Percentiles rank a stretch among this genome's conserved stretches.
These are phyloP conservation scores for Porphyrio hochstetteri DNA, from an alignment of 2,113 vertebrate species.

Conservation along the genomic window DNA sequence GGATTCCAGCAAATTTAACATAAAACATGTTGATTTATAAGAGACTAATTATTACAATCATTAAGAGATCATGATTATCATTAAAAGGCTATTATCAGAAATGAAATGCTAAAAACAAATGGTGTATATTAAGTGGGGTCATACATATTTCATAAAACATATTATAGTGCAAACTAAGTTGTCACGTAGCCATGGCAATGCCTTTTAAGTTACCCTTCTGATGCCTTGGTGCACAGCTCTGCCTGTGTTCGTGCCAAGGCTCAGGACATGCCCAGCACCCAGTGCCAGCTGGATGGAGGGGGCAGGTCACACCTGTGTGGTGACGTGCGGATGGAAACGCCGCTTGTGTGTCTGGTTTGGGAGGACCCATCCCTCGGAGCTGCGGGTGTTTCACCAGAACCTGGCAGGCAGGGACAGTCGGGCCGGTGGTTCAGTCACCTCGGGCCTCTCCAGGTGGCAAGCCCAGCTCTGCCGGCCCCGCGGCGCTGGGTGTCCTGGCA, in stretches of 20 bases:
- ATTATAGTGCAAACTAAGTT: constrained; percentile 54
- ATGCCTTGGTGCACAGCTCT: constrained; percentile 28
- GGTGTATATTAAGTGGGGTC: constrained; percentile 38
- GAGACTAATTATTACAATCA: constrained; percentile 33
- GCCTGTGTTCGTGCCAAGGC: background rate
- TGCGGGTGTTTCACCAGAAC: rapidly evolving
- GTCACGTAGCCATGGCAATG: constrained; percentile 61
- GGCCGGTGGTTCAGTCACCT: too few species aligned
- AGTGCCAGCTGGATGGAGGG: background rate
- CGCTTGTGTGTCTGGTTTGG: too few species aligned
- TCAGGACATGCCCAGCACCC: background rate
- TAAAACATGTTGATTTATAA: constrained; percentile 48
- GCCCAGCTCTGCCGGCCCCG: rapidly evolving
- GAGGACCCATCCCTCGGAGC: background rate
- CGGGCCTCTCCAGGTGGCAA: too few species aligned
- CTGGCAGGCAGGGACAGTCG: background rate
- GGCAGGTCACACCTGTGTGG: background rate
- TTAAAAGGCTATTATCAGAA: constrained; percentile 63
- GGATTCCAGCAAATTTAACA: background rate
- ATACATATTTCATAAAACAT: constrained; percentile 47
- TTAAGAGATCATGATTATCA: constrained; percentile 28
- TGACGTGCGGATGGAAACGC: background rate
- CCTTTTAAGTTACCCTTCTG: constrained; percentile 47
- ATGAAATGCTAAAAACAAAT: constrained; percentile 58
- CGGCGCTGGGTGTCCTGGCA: background rate